Evolutionary conservation across 2,113 vertebrate species (phyloP), one percentile per base, ranked within the genome.

Genomic region (Muscicapa adusta): DNA sequence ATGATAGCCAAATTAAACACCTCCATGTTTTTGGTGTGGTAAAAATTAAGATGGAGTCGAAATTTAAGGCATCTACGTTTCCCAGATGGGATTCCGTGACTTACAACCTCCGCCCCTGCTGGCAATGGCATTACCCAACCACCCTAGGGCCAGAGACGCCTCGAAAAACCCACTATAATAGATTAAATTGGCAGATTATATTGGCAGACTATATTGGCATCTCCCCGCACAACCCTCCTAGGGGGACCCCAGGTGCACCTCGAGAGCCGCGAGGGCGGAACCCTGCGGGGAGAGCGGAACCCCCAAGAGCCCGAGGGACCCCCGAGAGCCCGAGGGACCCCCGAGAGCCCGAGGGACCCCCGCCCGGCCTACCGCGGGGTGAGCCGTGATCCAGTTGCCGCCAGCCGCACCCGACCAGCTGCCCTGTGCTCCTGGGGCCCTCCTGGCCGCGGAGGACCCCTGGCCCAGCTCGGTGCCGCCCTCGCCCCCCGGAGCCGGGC

Each of bases 331-430:
- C 38, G 38, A 40, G 38, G 38, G 38, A 40, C 38, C 38, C 38
- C 38, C 38, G 10, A 45, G 43, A 45, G 14, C 12, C 16, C 5
- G 5, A 20, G 22, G 6, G 23, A 7, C 18, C 34, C 18, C 33
- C 12, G 9, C 17, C 16, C 51, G 65, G 24, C 96, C 54, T 80
- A 96, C 97, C 95, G 84, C 51, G 38, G 95, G 97, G 60, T 96
- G 96, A 28, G 28, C 6, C 38, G 56, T 57, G 81, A 95, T 85
- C 97, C 95, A 96, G 79, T 91, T 93, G 45, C 74, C 56, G 17
- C 68, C 67, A 3, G 66, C 29, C 1, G 13, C 54, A 38, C 82
- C 66, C 24, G 24, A 20, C 83, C 68, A 63, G 23, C 56, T 12
- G 61, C 33, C 10, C 11, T 5, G 33, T 7, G 47, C 5, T 19